Conservation (phyloP, 2,113 vertebrate genomes). For the Apodemus speciosus region DNA sequence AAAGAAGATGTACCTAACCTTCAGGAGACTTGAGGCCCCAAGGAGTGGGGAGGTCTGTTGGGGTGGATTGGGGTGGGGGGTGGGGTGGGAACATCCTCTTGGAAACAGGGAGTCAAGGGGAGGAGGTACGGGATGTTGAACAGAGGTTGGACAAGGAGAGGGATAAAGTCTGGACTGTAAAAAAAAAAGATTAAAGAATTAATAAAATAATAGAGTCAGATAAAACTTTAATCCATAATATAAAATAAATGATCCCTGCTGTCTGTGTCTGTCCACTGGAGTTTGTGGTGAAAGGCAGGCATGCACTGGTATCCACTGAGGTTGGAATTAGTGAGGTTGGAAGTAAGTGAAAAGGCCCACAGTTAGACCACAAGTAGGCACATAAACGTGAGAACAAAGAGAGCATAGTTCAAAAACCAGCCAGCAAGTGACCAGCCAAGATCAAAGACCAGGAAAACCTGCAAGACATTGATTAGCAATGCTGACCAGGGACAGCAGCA, state of each 20-base stretch:
- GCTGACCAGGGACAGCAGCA: neutral
- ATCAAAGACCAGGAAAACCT: too few species aligned
- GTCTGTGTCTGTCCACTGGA: neutral
- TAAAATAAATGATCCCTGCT: neutral
- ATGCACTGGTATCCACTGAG: neutral
- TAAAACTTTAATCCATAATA: too few species aligned
- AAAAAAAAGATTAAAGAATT: too few species aligned
- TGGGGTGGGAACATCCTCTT: too few species aligned
- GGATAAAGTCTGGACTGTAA: too few species aligned
- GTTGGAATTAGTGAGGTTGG: neutral
- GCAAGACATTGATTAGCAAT: neutral
- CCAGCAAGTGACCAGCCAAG: neutral
- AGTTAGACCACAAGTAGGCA: neutral
- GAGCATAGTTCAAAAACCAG: neutral
- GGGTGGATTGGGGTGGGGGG: too few species aligned
- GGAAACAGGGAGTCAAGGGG: too few species aligned
- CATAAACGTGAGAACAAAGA: neutral
- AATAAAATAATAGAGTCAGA: neutral
- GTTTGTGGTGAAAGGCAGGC: neutral
- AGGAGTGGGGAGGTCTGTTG: too few species aligned
- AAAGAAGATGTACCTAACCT: too few species aligned
- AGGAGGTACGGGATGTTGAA: too few species aligned
- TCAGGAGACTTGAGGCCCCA: too few species aligned
- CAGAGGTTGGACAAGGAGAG: too few species aligned
- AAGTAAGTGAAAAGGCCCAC: neutral